phyloP scores from a whole-genome alignment of 2,113 vertebrate genomes.

The Caranx melampygus region DNA sequence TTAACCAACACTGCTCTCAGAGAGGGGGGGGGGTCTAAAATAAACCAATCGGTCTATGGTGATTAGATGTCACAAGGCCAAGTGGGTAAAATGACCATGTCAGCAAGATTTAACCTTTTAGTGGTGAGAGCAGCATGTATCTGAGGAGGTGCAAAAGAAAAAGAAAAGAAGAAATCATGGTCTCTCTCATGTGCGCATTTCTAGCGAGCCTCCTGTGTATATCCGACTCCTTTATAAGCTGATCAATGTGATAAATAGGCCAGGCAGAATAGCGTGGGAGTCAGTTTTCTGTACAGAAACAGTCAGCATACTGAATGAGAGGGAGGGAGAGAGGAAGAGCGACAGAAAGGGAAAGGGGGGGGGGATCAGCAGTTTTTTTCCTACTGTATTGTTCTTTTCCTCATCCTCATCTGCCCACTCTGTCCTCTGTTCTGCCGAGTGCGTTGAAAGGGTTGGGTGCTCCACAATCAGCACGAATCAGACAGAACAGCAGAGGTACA shows the following conservation, averaged over 20 bases:
- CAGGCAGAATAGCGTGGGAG: conserved; percentile 73
- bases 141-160: conserved; percentile 1
- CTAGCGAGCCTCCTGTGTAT: conserved; percentile 36
- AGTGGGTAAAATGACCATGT: neutral
- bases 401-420: conserved; percentile 74
- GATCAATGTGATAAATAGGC: conserved; percentile 77
- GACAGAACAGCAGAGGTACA: conserved; percentile 51
- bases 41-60: neutral
- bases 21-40: neutral
- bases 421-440: conserved; percentile 70
- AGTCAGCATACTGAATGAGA: conserved; percentile 71
- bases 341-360: conserved; percentile 14
- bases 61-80: neutral
- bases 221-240: conserved; percentile 63
- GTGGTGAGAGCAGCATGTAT: neutral
- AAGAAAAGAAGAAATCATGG: conserved; percentile 7
- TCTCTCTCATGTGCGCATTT: conserved; percentile 33
- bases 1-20: neutral
- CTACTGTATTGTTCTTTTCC: conserved; percentile 70
- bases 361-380: conserved; percentile 72
- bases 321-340: conserved; percentile 32
- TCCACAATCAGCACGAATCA: conserved; percentile 66
- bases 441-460: conserved; percentile 51
- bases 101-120: conserved; percentile 19
- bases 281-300: conserved; percentile 69